Evolutionary conservation across 2,113 vertebrate species (phyloP).

Genomic region (Chaetodon auriga): DNA sequence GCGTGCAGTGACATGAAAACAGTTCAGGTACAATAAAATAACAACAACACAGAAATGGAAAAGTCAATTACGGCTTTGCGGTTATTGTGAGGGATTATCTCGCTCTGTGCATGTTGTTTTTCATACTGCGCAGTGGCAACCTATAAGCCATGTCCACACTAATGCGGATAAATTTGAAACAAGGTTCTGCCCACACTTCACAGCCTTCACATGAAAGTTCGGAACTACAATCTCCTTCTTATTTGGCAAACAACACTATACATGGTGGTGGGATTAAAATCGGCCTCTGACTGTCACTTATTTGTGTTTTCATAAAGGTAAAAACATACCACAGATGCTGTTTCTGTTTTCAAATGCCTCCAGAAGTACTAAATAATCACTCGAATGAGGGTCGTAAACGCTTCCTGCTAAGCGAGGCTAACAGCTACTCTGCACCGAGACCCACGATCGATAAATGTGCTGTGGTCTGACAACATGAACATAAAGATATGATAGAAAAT

Average conservation of each 20-base stretch:
- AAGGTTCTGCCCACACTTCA: conserved; percentile 15
- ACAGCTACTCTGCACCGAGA: conserved; percentile 23
- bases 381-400: conserved; percentile 21
- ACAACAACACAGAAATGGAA: conserved; percentile 34
- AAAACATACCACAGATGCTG: background rate
- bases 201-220: conserved; percentile 3
- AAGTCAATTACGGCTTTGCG: conserved; percentile 42
- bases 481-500: conserved; percentile 47
- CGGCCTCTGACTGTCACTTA: background rate
- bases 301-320: background rate
- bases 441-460: conserved; percentile 22
- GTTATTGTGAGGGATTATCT: conserved; percentile 57
- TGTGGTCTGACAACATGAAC: conserved; percentile 10
- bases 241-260: background rate
- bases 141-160: conserved; percentile 1
- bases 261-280: background rate
- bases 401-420: conserved; percentile 4
- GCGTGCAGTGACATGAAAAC: conserved; percentile 12
- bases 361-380: conserved; percentile 8
- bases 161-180: conserved; percentile 16
- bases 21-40: conserved; percentile 32
- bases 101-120: conserved; percentile 30
- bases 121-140: background rate
- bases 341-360: conserved; percentile 5
- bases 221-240: background rate